Evolutionary conservation across 1,140 invertebrate species (phyloP).

Genomic region (Diuraphis noxia): DNA sequence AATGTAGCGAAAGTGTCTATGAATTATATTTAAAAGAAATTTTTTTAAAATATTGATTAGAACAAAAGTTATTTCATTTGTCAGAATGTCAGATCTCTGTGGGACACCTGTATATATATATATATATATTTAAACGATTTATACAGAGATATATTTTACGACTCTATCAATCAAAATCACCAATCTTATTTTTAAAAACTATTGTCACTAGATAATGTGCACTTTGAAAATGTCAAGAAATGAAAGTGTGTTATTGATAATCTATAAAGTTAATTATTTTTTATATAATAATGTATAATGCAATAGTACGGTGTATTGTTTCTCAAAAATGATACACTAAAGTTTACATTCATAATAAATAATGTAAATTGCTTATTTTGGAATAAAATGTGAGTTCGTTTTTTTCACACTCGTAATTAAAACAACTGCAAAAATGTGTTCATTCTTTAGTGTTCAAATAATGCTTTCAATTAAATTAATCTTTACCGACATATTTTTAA

Average conservation of each 20-base stretch:
- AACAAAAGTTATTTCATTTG: too few species aligned
- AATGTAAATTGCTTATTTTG: background rate
- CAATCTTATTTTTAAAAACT: background rate
- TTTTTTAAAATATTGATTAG: too few species aligned
- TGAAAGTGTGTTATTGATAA: too few species aligned
- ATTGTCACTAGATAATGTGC: too few species aligned
- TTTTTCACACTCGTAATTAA: background rate
- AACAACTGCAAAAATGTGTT: background rate
- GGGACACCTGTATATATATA: too few species aligned
- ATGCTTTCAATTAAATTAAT: background rate
- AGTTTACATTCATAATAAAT: background rate
- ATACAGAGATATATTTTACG: background rate
- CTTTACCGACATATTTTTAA: background rate
- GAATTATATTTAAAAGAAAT: too few species aligned
- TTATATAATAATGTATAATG: background rate
- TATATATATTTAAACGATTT: too few species aligned
- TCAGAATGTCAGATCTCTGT: too few species aligned
- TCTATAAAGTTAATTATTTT: background rate
- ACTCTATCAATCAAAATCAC: background rate
- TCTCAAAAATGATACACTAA: background rate
- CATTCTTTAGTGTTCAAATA: background rate
- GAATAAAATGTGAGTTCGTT: background rate
- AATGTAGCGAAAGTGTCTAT: too few species aligned
- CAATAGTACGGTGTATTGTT: background rate
- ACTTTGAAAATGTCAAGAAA: too few species aligned